Evolutionary conservation across 1,140 invertebrate genomes (phyloP), one percentile per base, ranked within the genome.

Genomic region (Nasonia giraulti): DNA sequence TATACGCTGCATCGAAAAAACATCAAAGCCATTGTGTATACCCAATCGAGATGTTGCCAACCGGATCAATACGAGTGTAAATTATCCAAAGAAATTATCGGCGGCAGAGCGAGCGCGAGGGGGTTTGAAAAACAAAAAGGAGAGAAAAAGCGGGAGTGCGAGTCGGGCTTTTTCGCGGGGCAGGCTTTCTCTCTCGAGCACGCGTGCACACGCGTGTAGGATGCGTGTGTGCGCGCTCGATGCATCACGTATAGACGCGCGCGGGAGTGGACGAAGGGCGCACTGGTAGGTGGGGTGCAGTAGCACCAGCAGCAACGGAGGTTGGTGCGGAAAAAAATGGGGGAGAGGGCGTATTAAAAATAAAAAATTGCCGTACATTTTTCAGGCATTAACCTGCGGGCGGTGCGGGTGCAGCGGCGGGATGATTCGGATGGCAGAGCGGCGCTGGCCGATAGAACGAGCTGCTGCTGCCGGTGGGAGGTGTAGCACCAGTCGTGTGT

Each of bases 41-140:
- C 90, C 89, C 89, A 91, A 91, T 89, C 89, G 91, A 91, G 91
- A 92, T 93, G 91, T 92, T 92, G 75, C 62, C 91, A 92, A 92
- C 91, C 91, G 92, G 92, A 93, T 93, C 92, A 92, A 93, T 93
- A 93, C 91, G 91, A 92, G 92, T 92, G 91, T 91, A 92, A 93
- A 93, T 92, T 93, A 93, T 92, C 92, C 91, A 92, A 93, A 93
- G 92, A 93, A 93, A 93, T 93, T 93, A 93, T 93, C 92, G 92
- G 92, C 91, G 91, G 91, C 91, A 92, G 90, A 91, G 88, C 89
- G 89, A 88, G 87, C 86, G 83, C 87, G 86, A 87, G 68, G 69
- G 82, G 86, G 78, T 75, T 89, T 87, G 88, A 37, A 82, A 82
- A 82, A 50, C n/a, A 77, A 77, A 50, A 77, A 77, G 44, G n/a